Percentiles rank a stretch among this genome's conserved stretches.
phyloP scores from a whole-genome alignment of 2,113 vertebrate genomes.

The Hymenochirus boettgeri region DNA sequence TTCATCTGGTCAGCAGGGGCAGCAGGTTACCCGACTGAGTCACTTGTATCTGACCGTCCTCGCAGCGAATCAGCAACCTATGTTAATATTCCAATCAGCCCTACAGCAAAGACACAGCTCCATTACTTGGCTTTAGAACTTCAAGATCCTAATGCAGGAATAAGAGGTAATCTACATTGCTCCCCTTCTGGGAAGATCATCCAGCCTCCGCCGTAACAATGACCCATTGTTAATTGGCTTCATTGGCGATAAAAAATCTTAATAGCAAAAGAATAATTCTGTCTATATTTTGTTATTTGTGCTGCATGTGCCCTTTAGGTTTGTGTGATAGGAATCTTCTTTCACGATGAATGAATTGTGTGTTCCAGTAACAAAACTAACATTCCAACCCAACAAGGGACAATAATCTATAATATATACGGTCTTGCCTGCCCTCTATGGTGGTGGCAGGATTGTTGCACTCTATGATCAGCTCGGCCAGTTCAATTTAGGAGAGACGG shows the following conservation, averaged over 20 bases:
- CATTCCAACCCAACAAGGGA: too few relatives aligned
- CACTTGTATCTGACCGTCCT: conserved; percentile 54
- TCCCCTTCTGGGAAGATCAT: conserved; percentile 24
- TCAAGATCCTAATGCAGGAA: conserved; percentile 53
- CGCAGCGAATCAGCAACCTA: conserved; percentile 63
- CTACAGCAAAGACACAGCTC: conserved; percentile 67
- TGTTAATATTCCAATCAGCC: conserved; percentile 78
- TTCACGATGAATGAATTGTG: too few relatives aligned
- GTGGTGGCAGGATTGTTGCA: too few relatives aligned
- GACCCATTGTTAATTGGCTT: conserved; percentile 23
- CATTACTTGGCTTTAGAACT: conserved; percentile 78
- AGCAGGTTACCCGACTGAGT: conserved; percentile 60
- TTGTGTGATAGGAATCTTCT: too few relatives aligned
- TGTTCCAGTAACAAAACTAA: too few relatives aligned
- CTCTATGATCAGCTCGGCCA: too few relatives aligned
- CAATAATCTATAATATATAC: too few relatives aligned
- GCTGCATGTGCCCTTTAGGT: too few relatives aligned
- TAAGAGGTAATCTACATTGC: conserved; percentile 65
- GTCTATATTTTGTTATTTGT: too few relatives aligned
- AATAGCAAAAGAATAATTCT: not conserved
- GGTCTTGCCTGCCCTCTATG: too few relatives aligned
- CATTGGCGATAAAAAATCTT: conserved; percentile 4
- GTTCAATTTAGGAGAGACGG: too few relatives aligned
- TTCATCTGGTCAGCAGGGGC: conserved; percentile 52
- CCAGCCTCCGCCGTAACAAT: conserved; percentile 12